Base-by-base conservation (phyloP, 1,140 invertebrate species). In the Ceratosolen fusciceps region DNA sequence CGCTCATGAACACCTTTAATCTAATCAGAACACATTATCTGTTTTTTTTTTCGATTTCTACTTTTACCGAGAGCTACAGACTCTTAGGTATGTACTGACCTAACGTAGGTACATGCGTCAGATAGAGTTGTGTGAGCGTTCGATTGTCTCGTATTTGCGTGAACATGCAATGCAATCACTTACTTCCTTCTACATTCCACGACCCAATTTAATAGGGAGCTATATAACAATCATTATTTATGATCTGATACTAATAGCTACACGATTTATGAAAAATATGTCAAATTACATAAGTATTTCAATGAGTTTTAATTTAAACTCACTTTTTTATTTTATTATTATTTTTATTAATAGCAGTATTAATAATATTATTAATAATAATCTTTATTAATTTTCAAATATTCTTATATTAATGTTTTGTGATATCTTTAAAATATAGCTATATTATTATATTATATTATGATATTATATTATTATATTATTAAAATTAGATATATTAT, bases 41-140 rank as follows among this genome's bases (percentile, higher is more conserved):
- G 37, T 52, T 39, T 81, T n/a, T n/a, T n/a, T 81, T 77, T 74
- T 74, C 37, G 47, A 70, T 74, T 16, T 4, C 31, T 74, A 70
- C 74, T 78, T 81, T 82, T 76, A 81, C 83, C 82, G 82, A 81
- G 83, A 84, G 79, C 77, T 80, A 79, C 80, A 82, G n/a, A n/a
- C 54, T 43, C 39, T 43, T 3, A 12, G 9, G 8, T 26, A 2
- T 37, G n/a, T 19, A 31, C 21, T 74, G 52, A 14, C n/a, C 26
- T 39, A 31, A 31, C 47, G 47, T 3, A 34, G 37, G 29, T 58
- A 26, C 39, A 52, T 3, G 10, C 21, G 16, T 4, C n/a, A 10
- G 19, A 31, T 14, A 62, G 1, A 24, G 19, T 74, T 31, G 9
- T 8, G 16, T 0, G 49, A 70, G 58, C 75, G 49, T 78, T 52